Base-by-base conservation (phyloP, 2,797 vertebrate species). In the Fistularia tabacaria region DNA sequence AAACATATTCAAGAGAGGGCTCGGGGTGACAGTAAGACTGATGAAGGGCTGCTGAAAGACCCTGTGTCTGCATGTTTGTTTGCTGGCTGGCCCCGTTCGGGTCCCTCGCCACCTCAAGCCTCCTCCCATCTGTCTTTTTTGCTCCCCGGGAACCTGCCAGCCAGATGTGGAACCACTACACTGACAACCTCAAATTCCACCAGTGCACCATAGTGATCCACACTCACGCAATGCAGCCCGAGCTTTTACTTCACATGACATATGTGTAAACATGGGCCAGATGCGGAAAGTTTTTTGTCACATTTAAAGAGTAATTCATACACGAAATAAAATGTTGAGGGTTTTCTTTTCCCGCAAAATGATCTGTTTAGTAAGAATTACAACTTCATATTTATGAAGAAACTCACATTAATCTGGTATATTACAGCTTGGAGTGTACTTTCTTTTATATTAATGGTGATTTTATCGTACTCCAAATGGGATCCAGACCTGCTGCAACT, bases 91-190 rank as follows among this genome's bases (percentile, higher is more conserved):
- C 46, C 70, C 57, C 44, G 66, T 49, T 49, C 62, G 54, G 62
- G 62, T 59, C 73, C 73, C 66, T 60, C 64, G 44, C 70, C 47
- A 64, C 68, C 70, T 73, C 66, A 38, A 66, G 38, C 67, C 38
- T 54, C 55, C 68, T 66, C 59, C 61, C 80, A 60, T 66, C 68
- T 70, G 66, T 51, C 43, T 68, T n/a, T 65, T 12, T 1, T 53
- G 36, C 57, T 67, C 74, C 57, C 50, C 52, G 43, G 66, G 62
- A 80, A 76, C 73, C 84, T 84, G 84, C 69, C 65, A 57, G 61
- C 84, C 85, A 88, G 87, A 89, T 86, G 85, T 89, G 75, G 73
- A 82, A 54, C 65, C 73, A 65, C 71, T 81, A 42, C 56, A 42
- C 67, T 73, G 73, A 76, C 76, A 79, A 71, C 59, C 71, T 64